These are phyloP conservation scores for Myrmecobius fasciatus DNA, from an alignment of 2,113 vertebrate species.

Conservation along the genomic window DNA sequence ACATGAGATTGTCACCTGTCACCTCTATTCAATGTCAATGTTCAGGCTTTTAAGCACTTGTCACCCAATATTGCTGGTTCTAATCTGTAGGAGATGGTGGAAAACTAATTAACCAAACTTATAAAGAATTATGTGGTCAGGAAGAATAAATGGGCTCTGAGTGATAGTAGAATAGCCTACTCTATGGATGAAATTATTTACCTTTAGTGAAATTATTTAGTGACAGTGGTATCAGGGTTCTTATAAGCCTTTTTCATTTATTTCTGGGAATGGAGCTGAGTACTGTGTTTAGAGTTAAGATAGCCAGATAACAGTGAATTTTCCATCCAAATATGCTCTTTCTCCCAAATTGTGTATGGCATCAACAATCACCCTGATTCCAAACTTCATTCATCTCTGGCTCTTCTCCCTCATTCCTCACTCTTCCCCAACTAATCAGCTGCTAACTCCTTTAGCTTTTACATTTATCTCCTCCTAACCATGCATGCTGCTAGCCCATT, in stretches of 20 bases:
- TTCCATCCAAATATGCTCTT: neutral
- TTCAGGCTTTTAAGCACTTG: constrained; percentile 28
- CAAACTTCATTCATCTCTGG: neutral
- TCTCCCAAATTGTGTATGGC: neutral
- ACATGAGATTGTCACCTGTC: neutral
- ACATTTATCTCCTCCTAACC: neutral
- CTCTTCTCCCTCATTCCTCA: neutral
- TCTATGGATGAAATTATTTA: neutral
- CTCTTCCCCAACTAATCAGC: neutral
- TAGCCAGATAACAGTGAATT: neutral
- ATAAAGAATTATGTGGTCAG: neutral
- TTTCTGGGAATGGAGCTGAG: constrained; percentile 26
- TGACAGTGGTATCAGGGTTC: neutral
- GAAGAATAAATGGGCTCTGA: neutral
- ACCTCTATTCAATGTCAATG: neutral
- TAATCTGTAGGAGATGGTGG: constrained; percentile 1
- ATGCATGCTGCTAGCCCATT: neutral
- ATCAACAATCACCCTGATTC: neutral
- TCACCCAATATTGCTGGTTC: constrained; percentile 8
- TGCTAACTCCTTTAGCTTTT: neutral
- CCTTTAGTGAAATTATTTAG: neutral
- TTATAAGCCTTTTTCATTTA: neutral
- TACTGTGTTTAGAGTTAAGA: constrained; percentile 6
- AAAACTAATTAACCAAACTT: constrained; percentile 6
- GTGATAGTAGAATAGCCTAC: neutral